Conservation (phyloP, 2,797 vertebrate genomes). For the Columba guinea region DNA sequence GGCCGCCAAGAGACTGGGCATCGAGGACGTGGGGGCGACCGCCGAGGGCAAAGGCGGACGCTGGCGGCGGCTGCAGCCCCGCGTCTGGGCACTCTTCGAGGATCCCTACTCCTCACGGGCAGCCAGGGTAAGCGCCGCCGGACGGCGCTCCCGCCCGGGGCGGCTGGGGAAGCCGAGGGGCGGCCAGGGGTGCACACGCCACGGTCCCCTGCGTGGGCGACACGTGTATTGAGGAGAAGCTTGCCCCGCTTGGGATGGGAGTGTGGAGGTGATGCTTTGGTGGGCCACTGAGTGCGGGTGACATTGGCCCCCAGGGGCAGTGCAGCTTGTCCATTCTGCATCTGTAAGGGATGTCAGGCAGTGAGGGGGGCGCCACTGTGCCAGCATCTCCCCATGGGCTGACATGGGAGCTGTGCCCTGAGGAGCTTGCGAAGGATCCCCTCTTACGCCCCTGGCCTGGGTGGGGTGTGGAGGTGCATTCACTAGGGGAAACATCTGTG, state of each 20-base stretch:
- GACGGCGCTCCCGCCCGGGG: neutral
- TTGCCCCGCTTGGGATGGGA: rapidly evolving
- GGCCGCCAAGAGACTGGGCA: conserved; percentile 85
- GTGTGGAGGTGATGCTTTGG: rapidly evolving
- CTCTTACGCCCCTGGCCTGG: rapidly evolving
- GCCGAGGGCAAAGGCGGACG: conserved; percentile 81
- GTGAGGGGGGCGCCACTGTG: neutral
- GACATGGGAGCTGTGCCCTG: neutral
- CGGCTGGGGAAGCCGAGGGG: neutral
- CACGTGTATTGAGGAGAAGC: neutral
- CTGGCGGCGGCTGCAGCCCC: conserved; percentile 92
- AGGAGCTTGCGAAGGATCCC: neutral
- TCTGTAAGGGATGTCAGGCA: rapidly evolving
- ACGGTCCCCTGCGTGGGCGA: rapidly evolving
- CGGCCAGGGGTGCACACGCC: neutral
- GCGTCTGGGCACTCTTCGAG: conserved; percentile 97
- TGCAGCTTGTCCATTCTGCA: neutral
- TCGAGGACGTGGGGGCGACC: conserved; percentile 83
- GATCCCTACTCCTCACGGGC: conserved; percentile 98
- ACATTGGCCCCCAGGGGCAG: rapidly evolving
- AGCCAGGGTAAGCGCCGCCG: conserved; percentile 88
- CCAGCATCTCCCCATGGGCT: rapidly evolving
- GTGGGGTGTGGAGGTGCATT: neutral
- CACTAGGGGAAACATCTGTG: rapidly evolving
- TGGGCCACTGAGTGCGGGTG: rapidly evolving